Conservation (phyloP, 2,888 invertebrate genomes). For the Trypoxylon attenuatum region DNA sequence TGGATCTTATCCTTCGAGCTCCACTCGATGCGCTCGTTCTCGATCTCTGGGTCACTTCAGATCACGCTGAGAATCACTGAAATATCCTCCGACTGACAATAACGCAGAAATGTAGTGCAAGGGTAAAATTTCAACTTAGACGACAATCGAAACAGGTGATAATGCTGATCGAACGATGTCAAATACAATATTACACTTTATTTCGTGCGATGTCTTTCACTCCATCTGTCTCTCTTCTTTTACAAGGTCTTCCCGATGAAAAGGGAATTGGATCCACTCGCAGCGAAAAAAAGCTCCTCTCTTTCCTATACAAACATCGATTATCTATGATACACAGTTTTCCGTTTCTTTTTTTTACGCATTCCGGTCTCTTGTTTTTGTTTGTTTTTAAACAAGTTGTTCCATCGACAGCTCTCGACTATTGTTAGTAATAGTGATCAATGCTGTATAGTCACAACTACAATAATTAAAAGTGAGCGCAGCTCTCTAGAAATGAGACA, state of each 20-base stretch:
- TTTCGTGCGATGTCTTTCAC: slow-evolving; percentile 48
- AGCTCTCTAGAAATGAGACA: slow-evolving; percentile 16
- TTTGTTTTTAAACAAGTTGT: background rate
- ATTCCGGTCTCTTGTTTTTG: slow-evolving; percentile 3
- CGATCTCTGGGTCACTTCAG: no score
- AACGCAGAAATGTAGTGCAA: no score
- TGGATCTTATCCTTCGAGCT: no score
- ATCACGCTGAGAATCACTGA: no score
- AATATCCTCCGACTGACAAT: no score
- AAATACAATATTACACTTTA: slow-evolving; percentile 55
- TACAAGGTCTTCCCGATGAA: slow-evolving; percentile 37
- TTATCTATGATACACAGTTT: slow-evolving; percentile 45
- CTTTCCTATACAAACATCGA: slow-evolving; percentile 51
- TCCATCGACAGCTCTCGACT: background rate
- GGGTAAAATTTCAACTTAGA: no score
- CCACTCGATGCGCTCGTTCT: background rate
- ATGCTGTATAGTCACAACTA: slow-evolving; percentile 31
- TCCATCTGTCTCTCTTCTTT: no score
- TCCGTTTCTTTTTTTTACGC: background rate
- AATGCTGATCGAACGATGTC: background rate
- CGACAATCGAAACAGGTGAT: no score
- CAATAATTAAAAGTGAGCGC: slow-evolving; percentile 27
- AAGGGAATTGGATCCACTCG: slow-evolving; percentile 20
- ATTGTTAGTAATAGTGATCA: background rate
- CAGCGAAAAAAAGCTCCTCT: slow-evolving; percentile 37